Percentiles rank a stretch among this genome's conserved stretches.
Conservation (phyloP, 2,888 invertebrate genomes). For the Eucera pruinosa region DNA sequence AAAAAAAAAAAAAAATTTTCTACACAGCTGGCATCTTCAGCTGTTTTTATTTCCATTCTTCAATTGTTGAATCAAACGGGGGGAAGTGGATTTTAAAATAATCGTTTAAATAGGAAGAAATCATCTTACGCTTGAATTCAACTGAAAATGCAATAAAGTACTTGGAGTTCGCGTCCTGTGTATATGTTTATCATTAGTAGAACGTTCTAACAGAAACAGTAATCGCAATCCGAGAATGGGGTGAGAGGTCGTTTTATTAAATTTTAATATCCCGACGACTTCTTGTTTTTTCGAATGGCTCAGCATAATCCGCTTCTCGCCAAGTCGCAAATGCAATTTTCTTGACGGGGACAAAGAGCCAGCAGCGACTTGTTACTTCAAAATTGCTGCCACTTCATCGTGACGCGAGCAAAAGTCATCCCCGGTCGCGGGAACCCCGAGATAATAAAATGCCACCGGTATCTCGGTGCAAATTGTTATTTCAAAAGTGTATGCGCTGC, state of each 20-base stretch:
- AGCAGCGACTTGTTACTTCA: slow-evolving; percentile 48
- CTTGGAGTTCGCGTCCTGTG: too few species aligned
- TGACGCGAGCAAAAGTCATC: slow-evolving; percentile 31
- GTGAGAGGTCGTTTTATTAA: slow-evolving; percentile 10
- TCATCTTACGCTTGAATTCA: background rate
- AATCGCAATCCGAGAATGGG: too few species aligned
- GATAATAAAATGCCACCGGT: slow-evolving; percentile 27
- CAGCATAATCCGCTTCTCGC: slow-evolving; percentile 24
- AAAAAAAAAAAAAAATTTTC: too few species aligned
- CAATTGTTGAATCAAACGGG: too few species aligned
- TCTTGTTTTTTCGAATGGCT: slow-evolving; percentile 8
- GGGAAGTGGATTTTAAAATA: too few species aligned
- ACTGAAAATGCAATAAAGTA: too few species aligned
- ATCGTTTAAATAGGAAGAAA: background rate
- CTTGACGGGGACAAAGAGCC: slow-evolving; percentile 42
- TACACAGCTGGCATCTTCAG: too few species aligned
- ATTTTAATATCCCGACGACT: slow-evolving; percentile 39
- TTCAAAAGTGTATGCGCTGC: slow-evolving; percentile 13
- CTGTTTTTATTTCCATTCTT: too few species aligned
- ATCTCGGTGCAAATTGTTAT: slow-evolving; percentile 36
- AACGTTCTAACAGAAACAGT: background rate
- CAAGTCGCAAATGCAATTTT: slow-evolving; percentile 44
- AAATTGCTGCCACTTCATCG: slow-evolving; percentile 54
- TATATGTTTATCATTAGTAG: background rate
- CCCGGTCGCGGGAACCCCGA: slow-evolving; percentile 1